Percentiles rank a stretch among this genome's conserved stretches.
Conservation (phyloP, 2,888 invertebrate species). For the Apodemia duryi region DNA sequence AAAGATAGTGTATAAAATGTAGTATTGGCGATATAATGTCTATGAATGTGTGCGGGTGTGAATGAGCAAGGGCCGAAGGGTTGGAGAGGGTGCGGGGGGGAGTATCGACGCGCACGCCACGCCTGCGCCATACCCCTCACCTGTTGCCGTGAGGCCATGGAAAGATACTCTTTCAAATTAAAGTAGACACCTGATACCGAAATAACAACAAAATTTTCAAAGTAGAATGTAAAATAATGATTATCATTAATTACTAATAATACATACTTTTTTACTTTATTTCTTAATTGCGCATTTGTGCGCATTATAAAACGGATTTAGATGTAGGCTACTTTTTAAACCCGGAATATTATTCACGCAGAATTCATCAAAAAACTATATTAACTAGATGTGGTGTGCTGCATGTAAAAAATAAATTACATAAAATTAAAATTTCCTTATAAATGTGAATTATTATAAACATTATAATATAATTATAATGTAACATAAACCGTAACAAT, state of each 20-base stretch:
- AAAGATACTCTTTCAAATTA: constrained; percentile 75
- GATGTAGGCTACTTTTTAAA: too few relatives aligned
- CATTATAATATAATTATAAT: too few relatives aligned
- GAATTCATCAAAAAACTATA: too few relatives aligned
- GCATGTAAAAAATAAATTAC: neutral
- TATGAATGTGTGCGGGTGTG: constrained; percentile 59
- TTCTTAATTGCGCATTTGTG: too few relatives aligned
- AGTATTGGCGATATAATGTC: constrained; percentile 33
- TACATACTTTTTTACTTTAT: too few relatives aligned
- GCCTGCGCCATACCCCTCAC: constrained; percentile 66
- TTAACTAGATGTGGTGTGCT: too few relatives aligned
- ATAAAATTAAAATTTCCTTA: neutral
- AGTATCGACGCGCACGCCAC: constrained; percentile 72
- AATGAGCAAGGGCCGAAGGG: constrained; percentile 56
- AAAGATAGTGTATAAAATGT: constrained; percentile 17
- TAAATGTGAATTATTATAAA: neutral
- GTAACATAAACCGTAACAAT: neutral
- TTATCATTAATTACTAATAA: too few relatives aligned
- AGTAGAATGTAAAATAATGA: too few relatives aligned
- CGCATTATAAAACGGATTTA: too few relatives aligned
- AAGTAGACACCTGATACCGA: constrained; percentile 69
- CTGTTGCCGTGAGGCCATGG: constrained; percentile 75
- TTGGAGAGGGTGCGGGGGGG: constrained; percentile 43
- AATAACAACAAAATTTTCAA: constrained; percentile 43
- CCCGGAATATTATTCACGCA: too few relatives aligned